Conservation (phyloP, 1,140 invertebrate species). For the Pachypsylla venusta region DNA sequence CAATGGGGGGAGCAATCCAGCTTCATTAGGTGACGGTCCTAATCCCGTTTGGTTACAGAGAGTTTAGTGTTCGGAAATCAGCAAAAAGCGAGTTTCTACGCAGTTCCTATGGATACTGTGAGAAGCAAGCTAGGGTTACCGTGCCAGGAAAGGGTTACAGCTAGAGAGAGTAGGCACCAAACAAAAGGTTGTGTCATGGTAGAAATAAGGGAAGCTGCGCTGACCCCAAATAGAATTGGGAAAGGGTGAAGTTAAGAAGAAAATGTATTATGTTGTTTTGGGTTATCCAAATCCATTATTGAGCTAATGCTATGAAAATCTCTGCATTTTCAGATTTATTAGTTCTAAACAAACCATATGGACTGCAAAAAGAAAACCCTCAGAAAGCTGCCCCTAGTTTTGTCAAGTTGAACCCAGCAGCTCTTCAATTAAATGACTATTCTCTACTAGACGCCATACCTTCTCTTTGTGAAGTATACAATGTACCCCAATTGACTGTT, state of each 20-base stretch:
- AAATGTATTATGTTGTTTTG: not conserved
- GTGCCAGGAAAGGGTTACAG: too few species aligned
- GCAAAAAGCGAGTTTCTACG: too few species aligned
- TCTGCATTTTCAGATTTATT: not conserved
- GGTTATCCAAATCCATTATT: not conserved
- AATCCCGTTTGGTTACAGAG: too few species aligned
- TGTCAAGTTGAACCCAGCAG: not conserved
- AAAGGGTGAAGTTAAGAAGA: not conserved
- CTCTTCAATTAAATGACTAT: not conserved
- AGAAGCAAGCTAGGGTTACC: too few species aligned
- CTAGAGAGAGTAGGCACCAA: not conserved
- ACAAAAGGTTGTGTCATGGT: too few species aligned
- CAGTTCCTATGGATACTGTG: too few species aligned
- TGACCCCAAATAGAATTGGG: too few species aligned
- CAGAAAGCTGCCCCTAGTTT: not conserved
- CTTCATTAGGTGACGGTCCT: too few species aligned
- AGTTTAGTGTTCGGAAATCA: too few species aligned
- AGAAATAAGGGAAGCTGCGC: too few species aligned
- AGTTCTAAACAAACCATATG: not conserved
- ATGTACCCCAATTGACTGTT: not conserved
- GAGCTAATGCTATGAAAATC: not conserved
- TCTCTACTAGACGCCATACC: not conserved
- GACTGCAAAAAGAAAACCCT: not conserved
- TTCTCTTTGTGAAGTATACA: not conserved
- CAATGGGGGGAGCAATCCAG: too few species aligned